Evolutionary conservation across 2,113 vertebrate species (phyloP).

Genomic region (Protobothrops flavoviridis): DNA sequence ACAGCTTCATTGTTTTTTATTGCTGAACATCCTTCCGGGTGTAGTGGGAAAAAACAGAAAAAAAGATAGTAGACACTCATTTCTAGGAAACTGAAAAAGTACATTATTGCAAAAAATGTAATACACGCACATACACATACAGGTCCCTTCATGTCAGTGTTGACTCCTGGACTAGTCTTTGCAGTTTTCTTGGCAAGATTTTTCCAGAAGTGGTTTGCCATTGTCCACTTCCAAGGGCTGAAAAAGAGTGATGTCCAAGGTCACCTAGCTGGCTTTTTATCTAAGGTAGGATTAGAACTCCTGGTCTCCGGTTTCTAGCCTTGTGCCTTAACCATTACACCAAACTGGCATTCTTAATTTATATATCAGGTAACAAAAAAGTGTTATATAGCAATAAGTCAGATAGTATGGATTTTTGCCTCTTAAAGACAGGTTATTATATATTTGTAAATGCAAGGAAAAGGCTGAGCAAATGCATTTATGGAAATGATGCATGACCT

Average conservation of each 20-base stretch:
- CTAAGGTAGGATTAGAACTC: background rate
- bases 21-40: background rate
- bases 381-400: background rate
- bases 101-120: background rate
- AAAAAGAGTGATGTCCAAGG: background rate
- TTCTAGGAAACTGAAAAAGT: background rate
- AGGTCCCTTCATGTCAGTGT: background rate
- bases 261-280: background rate
- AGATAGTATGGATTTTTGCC: background rate
- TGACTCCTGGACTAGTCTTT: background rate
- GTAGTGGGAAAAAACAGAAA: background rate
- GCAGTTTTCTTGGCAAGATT: background rate
- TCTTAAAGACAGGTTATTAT: background rate
- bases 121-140: background rate
- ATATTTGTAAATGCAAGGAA: background rate
- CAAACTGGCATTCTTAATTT: background rate
- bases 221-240: background rate
- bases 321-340: background rate
- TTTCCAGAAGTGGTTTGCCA: background rate
- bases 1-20: background rate
- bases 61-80: background rate
- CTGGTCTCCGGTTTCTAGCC: background rate
- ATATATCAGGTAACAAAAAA: background rate
- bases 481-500: conserved; percentile 41
- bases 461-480: background rate